Percentiles rank a stretch among this genome's conserved stretches.
Conservation (phyloP, 1,140 invertebrate species). For the Rhagoletis zephyria region DNA sequence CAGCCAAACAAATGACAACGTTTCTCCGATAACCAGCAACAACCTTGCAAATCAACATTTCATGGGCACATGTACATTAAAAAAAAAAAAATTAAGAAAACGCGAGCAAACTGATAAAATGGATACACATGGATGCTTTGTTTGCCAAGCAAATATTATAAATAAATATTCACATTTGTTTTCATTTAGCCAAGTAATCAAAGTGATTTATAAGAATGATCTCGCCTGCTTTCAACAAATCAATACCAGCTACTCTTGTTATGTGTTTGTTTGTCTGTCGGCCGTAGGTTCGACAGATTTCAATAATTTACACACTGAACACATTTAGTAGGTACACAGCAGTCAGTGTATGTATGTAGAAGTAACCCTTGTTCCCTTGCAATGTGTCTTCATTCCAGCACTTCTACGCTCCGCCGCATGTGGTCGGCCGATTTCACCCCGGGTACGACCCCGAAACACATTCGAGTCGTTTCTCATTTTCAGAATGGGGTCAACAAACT, state of each 20-base stretch:
- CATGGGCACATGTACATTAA: not conserved
- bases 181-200: not conserved
- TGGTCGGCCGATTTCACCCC: not conserved
- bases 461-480: constrained; percentile 27
- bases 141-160: not conserved
- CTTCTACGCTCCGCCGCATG: not conserved
- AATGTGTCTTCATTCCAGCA: not conserved
- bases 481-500: constrained; percentile 37
- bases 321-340: not conserved
- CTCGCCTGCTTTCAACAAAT: not conserved
- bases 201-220: not conserved
- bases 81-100: too few relatives aligned
- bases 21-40: not conserved
- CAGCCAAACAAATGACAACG: not conserved
- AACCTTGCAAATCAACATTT: not conserved
- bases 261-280: not conserved
- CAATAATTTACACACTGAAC: not conserved
- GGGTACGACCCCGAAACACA: constrained; percentile 13
- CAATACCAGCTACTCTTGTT: not conserved
- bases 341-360: not conserved
- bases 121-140: not conserved
- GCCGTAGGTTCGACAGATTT: not conserved
- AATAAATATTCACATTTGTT: not conserved
- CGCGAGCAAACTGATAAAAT: not conserved
- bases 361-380: not conserved